Percentiles rank a stretch among this genome's conserved stretches.
These are phyloP conservation scores for Brachystomella parvula DNA, from an alignment of 1,140 invertebrate genomes.

Conservation along the genomic window DNA sequence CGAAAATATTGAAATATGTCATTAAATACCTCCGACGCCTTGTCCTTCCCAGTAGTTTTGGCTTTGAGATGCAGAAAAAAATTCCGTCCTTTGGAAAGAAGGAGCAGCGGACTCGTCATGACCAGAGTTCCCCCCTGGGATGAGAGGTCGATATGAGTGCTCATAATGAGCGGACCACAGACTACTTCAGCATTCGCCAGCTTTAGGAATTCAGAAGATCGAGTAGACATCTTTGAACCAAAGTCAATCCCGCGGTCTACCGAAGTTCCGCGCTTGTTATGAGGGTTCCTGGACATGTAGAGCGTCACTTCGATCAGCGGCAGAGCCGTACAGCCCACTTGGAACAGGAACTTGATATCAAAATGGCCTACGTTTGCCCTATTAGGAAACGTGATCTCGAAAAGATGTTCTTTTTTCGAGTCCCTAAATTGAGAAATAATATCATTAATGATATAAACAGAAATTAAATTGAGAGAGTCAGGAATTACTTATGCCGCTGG, in stretches of 20 bases:
- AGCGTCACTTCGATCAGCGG: constrained; percentile 69
- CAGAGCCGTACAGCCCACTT: constrained; percentile 55
- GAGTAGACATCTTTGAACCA: constrained; percentile 24
- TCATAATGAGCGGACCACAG: constrained; percentile 74
- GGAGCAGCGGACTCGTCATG: constrained; percentile 74
- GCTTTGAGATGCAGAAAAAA: constrained; percentile 79
- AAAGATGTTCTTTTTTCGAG: constrained; percentile 70
- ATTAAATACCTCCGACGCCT: no score
- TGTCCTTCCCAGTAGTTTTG: constrained; percentile 41
- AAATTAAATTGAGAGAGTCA: constrained; percentile 17
- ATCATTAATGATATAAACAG: no score
- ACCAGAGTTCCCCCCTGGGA: constrained; percentile 73
- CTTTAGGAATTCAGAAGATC: constrained; percentile 63
- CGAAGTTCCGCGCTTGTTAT: neutral
- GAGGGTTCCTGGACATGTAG: constrained; percentile 25
- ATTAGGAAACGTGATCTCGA: constrained; percentile 73
- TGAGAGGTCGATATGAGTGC: constrained; percentile 70
- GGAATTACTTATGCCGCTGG: constrained; percentile 63
- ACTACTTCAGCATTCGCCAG: constrained; percentile 80
- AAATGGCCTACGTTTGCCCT: constrained; percentile 70
- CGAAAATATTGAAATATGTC: no score
- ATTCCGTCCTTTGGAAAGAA: constrained; percentile 65
- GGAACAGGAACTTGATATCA: constrained; percentile 74
- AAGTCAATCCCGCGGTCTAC: constrained; percentile 22
- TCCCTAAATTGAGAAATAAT: constrained; percentile 22